Evolutionary conservation across 2,888 invertebrate species (phyloP).

Genomic region (Petrophora chlorosata): DNA sequence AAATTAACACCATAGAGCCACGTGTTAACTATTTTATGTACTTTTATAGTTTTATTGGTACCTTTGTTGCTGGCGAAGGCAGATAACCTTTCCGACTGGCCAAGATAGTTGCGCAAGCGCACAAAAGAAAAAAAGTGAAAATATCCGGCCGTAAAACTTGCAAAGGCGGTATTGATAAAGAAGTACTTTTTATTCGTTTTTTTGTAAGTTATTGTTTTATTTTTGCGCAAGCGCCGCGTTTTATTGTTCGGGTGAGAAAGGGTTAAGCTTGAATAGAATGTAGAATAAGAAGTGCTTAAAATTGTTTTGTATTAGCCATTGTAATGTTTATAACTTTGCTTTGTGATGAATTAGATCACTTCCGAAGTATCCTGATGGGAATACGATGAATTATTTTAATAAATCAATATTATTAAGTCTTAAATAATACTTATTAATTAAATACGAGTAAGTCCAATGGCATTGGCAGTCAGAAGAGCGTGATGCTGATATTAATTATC

Average conservation of each 20-base stretch:
- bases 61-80: constrained; percentile 23
- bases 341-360: constrained; percentile 2
- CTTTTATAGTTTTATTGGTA: constrained; percentile 41
- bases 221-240: constrained; percentile 36
- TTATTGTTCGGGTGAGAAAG: constrained; percentile 36
- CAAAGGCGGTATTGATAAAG: constrained; percentile 42
- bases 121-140: constrained; percentile 73
- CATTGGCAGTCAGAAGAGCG: too few relatives aligned
- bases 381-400: neutral
- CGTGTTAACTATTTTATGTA: constrained; percentile 75
- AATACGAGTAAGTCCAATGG: too few relatives aligned
- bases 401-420: neutral
- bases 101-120: constrained; percentile 62
- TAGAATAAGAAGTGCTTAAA: constrained; percentile 5
- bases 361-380: neutral
- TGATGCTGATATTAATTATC: too few relatives aligned
- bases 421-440: too few relatives aligned
- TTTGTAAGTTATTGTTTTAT: constrained; percentile 45
- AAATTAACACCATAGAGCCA: constrained; percentile 72
- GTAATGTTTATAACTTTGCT: neutral
- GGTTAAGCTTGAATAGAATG: constrained; percentile 38
- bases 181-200: constrained; percentile 40
- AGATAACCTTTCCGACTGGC: constrained; percentile 32
- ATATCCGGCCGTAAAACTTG: constrained; percentile 67
- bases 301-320: constrained; percentile 5